These are phyloP conservation scores for Lindbergichthys nudifrons DNA, from an alignment of 2,797 vertebrate genomes.

Conservation along the genomic window DNA sequence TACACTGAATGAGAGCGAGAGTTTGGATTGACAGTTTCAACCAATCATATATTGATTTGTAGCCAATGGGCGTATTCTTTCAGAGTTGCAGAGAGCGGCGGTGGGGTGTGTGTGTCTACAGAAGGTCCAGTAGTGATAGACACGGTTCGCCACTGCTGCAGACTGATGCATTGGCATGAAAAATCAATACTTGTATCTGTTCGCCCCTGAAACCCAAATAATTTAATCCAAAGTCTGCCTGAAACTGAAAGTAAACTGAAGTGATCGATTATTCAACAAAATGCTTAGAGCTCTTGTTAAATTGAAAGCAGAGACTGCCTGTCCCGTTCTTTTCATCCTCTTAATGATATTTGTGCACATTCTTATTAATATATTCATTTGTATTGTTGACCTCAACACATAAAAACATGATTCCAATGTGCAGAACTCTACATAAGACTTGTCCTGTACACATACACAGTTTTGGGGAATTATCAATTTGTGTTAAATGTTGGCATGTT, in stretches of 20 bases:
- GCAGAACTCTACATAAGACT: not conserved
- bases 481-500: not conserved
- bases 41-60: too few species aligned
- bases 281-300: not conserved
- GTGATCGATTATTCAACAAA: not conserved
- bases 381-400: not conserved
- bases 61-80: too few species aligned
- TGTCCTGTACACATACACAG: not conserved
- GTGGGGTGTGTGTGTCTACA: too few species aligned
- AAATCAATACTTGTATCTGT: not conserved
- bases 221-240: slow-evolving; percentile 19
- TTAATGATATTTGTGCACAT: not conserved
- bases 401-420: not conserved
- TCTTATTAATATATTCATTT: not conserved
- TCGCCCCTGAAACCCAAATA: not conserved
- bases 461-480: not conserved
- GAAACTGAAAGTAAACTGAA: not conserved
- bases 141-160: too few species aligned
- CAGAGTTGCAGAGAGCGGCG: too few species aligned
- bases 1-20: too few species aligned
- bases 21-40: too few species aligned
- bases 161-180: not conserved
- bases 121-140: too few species aligned
- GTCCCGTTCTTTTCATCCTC: not conserved
- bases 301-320: not conserved